Base-by-base conservation (phyloP, 2,888 invertebrate species). In the Macropis europaea region DNA sequence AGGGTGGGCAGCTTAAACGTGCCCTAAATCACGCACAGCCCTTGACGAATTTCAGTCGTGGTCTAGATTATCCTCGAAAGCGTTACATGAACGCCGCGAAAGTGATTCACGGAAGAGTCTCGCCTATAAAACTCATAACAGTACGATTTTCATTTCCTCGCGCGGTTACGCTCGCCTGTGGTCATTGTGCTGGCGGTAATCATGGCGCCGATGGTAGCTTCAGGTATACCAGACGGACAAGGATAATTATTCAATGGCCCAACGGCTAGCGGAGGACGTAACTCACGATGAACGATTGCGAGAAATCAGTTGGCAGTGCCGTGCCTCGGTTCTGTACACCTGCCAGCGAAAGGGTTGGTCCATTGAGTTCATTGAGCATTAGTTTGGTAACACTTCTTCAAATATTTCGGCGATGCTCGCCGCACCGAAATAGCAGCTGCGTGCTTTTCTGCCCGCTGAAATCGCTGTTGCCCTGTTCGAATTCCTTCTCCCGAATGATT, bases 341-440 rank as follows among this genome's bases (percentile, higher is more conserved):
- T 74, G 81, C 63, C 72, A 72, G 59, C 50, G 34, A 22, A 45
- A 52, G 45, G 64, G 54, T 77, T 45, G 43, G 52, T 48, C 47
- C 66, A 57, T 59, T 64, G 47, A 54, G 70, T 81, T 77, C 70
- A 81, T 77, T 79, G 67, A 80, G 57, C 63, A 59, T 50, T n/a
- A 9, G 34, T 79, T 64, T 73, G 61, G 73, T 56, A 73, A 73
- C 32, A 11, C 24, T 56, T 57, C 42, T 61, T 42, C 59, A 52
- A 69, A 66, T 73, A 73, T 73, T 73, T 61, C 54, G 48, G 40
- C 28, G 56, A 36, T 40, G 66, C 34, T 48, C 13, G 48, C 7
- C 40, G 26, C 4, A 36, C 57, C 17, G 30, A 69, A 69, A 69
- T 69, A 69, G 71, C n/a, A n/a, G n/a, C 50, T 7, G 15, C 11